Base-by-base conservation (phyloP, 2,797 vertebrate species). In the Peromyscus nudipes region DNA sequence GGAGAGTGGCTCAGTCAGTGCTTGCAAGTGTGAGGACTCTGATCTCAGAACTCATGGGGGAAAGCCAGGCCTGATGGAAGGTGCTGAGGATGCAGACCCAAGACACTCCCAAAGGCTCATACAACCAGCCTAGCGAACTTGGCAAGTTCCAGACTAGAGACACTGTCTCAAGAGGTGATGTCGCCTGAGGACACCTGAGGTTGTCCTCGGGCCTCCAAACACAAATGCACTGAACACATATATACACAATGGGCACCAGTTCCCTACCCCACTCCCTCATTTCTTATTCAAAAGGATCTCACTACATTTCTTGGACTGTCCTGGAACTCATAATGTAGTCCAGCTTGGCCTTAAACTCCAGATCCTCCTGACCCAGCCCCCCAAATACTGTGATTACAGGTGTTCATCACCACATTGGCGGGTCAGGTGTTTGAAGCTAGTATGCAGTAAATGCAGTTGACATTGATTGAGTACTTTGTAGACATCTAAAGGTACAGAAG, bases 361-460 rank as follows among this genome's bases (percentile, higher is more conserved):
- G 46, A 37, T 37, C 25, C 46, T 29, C 23, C 67, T 29, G 67
- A 40, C 49, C 46, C 67, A 19, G 14, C 12, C 49, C 4, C 40
- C 31, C 1, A 0, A 40, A 29, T 25, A 14, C 34, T 71, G 34
- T 23, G 49, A 71, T 55, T 71, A 86, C 83, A 69, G 64, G 10
- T 2, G 1, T n/a, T 85, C 43, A 34, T 6, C 19, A 86, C 34
- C 46, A 69, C 34, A 52, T 16, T 3, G 49, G 17, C 0, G 3
- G 76, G 55, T 19, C 13, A 95, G n/a, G 90, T 49, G 62, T 92
- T 62, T 86, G 34, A 95, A 95, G 76, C 76, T 17, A n/a, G 77
- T 49, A 17, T 17, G 49, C 0, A 1, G 27, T 43, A 46, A 2
- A 27, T 40, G n/a, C 17, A 27, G 67, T 16, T 93, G 89, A 84